Percentiles rank a stretch among this genome's conserved stretches.
phyloP scores from a whole-genome alignment of 2,797 vertebrate genomes.

The Spinus pinus region DNA sequence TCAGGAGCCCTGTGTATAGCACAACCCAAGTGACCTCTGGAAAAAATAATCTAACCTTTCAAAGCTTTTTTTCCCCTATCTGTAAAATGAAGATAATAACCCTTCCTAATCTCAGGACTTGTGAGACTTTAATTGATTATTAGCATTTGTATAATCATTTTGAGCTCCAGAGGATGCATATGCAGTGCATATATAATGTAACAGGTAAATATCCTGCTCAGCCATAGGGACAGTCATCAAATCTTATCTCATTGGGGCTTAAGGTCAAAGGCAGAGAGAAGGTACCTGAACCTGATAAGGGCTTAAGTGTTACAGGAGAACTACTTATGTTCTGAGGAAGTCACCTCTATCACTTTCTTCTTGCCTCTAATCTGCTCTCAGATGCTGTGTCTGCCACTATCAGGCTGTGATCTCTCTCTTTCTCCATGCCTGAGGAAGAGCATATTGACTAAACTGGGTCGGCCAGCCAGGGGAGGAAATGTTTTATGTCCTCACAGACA shows the following conservation, averaged over 20 bases:
- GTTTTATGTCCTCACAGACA: neutral
- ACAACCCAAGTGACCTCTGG: neutral
- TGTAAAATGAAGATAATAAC: slow-evolving; percentile 7
- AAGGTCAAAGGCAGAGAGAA: slow-evolving; percentile 39
- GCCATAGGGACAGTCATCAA: neutral
- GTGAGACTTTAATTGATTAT: neutral
- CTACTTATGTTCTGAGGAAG: neutral
- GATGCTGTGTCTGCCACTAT: neutral
- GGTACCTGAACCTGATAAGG: slow-evolving; percentile 39
- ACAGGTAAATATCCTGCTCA: slow-evolving; percentile 18
- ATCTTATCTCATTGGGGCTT: slow-evolving; percentile 22
- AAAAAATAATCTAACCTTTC: neutral
- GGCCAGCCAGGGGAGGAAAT: neutral
- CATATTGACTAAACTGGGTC: neutral
- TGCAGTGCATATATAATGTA: neutral
- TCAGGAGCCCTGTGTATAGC: neutral
- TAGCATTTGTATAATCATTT: slow-evolving; percentile 9
- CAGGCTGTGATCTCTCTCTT: neutral
- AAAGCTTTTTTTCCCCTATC: neutral
- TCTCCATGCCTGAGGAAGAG: neutral
- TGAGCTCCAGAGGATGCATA: neutral
- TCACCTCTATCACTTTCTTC: slow-evolving; percentile 29
- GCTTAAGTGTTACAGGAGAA: slow-evolving; percentile 9
- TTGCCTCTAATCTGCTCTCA: slow-evolving; percentile 25
- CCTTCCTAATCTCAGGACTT: neutral